These are phyloP conservation scores for Cottus gobio DNA, from an alignment of 2,113 vertebrate genomes.

Conservation along the genomic window DNA sequence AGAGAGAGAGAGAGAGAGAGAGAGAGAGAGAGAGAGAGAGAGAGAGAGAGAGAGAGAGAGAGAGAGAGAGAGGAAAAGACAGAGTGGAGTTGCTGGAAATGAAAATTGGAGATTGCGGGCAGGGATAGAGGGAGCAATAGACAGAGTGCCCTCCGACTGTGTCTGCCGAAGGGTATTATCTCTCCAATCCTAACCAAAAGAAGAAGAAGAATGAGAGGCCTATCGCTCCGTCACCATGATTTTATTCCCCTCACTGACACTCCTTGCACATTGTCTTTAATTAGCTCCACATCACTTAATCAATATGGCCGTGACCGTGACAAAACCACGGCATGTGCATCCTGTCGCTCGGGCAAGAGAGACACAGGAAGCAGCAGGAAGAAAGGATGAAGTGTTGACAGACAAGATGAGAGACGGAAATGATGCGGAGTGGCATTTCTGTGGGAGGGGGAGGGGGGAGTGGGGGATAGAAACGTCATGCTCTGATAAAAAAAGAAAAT, in stretches of 20 bases:
- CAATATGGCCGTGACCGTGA: slow-evolving; percentile 68
- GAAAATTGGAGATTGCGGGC: slow-evolving; percentile 55
- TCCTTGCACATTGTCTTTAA: slow-evolving; percentile 77
- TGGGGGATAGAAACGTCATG: slow-evolving; percentile 28
- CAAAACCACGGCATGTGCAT: slow-evolving; percentile 68
- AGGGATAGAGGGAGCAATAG: slow-evolving; percentile 50
- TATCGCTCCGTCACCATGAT: slow-evolving; percentile 67
- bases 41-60: not conserved
- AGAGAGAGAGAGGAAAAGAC: slow-evolving; percentile 17
- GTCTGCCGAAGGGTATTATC: slow-evolving; percentile 71
- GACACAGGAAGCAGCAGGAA: slow-evolving; percentile 49
- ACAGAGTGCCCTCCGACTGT: slow-evolving; percentile 44
- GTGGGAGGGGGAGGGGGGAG: slow-evolving; percentile 8
- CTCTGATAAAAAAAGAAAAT: slow-evolving; percentile 53
- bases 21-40: slow-evolving; percentile 5
- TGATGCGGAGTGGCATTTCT: slow-evolving; percentile 71
- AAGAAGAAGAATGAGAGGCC: slow-evolving; percentile 74
- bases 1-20: slow-evolving; percentile 15
- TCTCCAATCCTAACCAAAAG: slow-evolving; percentile 67
- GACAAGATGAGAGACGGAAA: slow-evolving; percentile 51
- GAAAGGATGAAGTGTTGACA: slow-evolving; percentile 54
- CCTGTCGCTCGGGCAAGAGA: slow-evolving; percentile 41
- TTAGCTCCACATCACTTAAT: slow-evolving; percentile 76
- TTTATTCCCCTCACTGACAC: slow-evolving; percentile 65
- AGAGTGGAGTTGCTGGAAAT: slow-evolving; percentile 55